phyloP scores from a whole-genome alignment of 2,113 vertebrate genomes.

The Lagenorhynchus albirostris region DNA sequence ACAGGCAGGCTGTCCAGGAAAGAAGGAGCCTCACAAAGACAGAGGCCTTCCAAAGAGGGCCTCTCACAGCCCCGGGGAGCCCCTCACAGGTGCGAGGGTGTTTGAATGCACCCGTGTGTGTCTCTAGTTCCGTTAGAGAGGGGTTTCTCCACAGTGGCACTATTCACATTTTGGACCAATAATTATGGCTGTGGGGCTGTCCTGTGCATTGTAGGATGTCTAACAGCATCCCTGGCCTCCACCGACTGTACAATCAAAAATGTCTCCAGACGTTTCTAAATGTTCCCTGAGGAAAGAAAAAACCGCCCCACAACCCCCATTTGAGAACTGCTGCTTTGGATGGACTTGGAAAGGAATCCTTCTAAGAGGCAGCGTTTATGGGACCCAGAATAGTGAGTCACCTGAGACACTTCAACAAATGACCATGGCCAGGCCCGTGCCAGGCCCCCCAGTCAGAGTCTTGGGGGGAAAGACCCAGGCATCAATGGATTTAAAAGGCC shows the following conservation, averaged over 20 bases:
- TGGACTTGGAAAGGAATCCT: background rate
- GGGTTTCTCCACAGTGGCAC: background rate
- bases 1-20: background rate
- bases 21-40: background rate
- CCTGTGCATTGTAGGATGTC: background rate
- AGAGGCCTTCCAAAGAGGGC: background rate
- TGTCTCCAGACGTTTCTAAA: background rate
- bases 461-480: background rate
- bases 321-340: background rate
- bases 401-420: background rate
- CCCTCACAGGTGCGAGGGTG: background rate
- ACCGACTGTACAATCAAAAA: background rate
- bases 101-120: background rate
- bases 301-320: accelerated
- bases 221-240: background rate
- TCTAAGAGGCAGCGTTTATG: background rate
- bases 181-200: background rate
- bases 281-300: background rate
- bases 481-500: background rate
- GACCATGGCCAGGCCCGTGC: background rate
- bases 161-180: background rate
- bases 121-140: background rate
- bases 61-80: background rate
- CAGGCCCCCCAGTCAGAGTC: background rate
- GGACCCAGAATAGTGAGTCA: background rate